Base-by-base conservation (phyloP, 2,888 invertebrate species). In the Cataglyphis livida region DNA sequence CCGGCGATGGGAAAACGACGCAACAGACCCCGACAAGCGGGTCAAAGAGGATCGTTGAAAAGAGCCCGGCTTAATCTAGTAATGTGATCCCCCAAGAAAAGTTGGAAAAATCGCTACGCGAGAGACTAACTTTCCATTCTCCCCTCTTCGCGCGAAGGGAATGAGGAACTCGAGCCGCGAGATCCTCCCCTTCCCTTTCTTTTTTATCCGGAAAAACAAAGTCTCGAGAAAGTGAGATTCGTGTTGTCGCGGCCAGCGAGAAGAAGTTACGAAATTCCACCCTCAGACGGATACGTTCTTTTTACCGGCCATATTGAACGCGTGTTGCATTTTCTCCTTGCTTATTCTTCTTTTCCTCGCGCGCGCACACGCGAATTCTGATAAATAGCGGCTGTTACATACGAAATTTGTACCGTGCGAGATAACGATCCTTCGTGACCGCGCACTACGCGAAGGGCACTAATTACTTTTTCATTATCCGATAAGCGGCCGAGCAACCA, bases 11-110 rank as follows among this genome's bases (percentile, higher is more conserved):
- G 78, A 79, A 79, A 81, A 79, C 51, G 73, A 54, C 65, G 74
- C 66, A 44, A 76, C 73, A 59, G 21, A 78, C 79, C 51, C 74
- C 82, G 79, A 86, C 88, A 81, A 82, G 71, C 65, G 73, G 90
- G 87, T 88, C 85, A 86, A 85, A 89, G 88, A 87, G 85, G 87
- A 87, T 84, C 85, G 88, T 83, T 90, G 90, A 92, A 92, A 91
- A 90, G 89, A 85, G 83, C 71, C 65, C 38, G 85, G 83, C 85
- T 87, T 87, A 87, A 87, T 87, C 88, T 83, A 68, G 88, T 88
- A 83, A 88, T 88, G 84, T 85, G 79, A 83, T 81, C 74, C 83
- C 57, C 65, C 70, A 85, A 82, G 81, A 64, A 85, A 86, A 90
- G 84, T 85, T 84, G 82, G 62, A 83, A 82, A 73, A 89, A 88